Evolutionary conservation across 2,888 invertebrate genomes (phyloP), one percentile per base, ranked within the genome.

Genomic region (Caenorhabditis sp.): DNA sequence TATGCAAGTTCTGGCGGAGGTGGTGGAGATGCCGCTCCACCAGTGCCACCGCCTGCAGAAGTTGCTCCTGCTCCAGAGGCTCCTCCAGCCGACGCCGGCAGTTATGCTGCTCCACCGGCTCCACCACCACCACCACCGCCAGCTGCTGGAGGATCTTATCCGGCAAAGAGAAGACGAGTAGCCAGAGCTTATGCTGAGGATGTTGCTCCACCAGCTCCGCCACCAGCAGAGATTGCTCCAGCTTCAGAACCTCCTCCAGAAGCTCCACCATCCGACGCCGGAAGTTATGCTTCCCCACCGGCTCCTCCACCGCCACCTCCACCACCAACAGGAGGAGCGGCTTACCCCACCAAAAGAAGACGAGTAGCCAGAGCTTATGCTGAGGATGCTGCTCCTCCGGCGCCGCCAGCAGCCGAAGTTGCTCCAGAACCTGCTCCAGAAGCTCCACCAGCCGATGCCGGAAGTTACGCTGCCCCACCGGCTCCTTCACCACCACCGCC

Each of bases 1-100:
- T 59, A 59, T 59, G 59, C 59, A 35, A 59, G 35, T 59, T 49
- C 49, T 19, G 49, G 49, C 0, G 59, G 59, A n/a, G 59, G 8
- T 38, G 54, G 28, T 26, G 51, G 51, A 22, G 54, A 54, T 54
- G 54, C 14, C 3, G 24, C 54, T 10, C 54, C 54, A 14, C 54
- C 54, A 24, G 54, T 26, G 14, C 54, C 54, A 54, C 54, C 54
- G 26, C 38, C 31, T 6, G 51, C 22, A 6, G 22, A 51, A 19
- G 10, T 19, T 1, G 51, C 51, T 19, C 51, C 47, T 12, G 47
- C 47, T 47, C 47, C 49, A 49, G 49, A 49, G 19, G 49, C 49
- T 7, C 49, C n/a, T 12, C 19, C 49, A 49, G 19, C 49, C 8
- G 49, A 49, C 19, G 49, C 49, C 1, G 49, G 49, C 0, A 19